These are phyloP conservation scores for Microcebus lehilahytsara DNA, from an alignment of 2,113 vertebrate genomes.

Conservation along the genomic window DNA sequence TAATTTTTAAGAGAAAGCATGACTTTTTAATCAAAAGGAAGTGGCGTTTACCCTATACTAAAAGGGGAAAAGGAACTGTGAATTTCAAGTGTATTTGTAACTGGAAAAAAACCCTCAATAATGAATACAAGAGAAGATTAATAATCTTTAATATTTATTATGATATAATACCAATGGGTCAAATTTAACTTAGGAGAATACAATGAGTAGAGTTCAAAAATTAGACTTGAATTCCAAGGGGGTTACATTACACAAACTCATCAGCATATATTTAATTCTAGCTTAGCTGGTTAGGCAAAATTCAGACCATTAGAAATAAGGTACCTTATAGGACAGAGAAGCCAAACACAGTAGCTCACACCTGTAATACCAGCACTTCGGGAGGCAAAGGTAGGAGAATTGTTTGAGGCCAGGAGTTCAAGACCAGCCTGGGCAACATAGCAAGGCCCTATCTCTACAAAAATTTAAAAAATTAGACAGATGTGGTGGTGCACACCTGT, in stretches of 20 bases:
- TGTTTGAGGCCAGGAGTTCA: too few relatives aligned
- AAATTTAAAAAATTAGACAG: too few relatives aligned
- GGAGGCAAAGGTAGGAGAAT: too few relatives aligned
- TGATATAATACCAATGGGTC: neutral
- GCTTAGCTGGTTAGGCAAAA: neutral
- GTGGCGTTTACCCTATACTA: neutral
- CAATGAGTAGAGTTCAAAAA: neutral
- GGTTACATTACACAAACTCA: neutral
- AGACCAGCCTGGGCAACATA: too few relatives aligned
- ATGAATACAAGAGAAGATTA: neutral
- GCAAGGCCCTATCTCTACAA: too few relatives aligned
- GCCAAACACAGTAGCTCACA: too few relatives aligned
- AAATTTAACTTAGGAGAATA: neutral
- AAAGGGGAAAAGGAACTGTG: neutral
- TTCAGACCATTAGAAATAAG: neutral
- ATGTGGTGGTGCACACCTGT: too few relatives aligned
- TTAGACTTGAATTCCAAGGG: neutral
- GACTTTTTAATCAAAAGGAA: constrained; percentile 33
- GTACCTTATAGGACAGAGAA: neutral
- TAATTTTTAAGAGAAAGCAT: neutral
- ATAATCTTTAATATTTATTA: neutral
- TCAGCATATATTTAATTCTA: neutral
- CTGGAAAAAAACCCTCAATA: neutral
- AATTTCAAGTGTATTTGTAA: neutral
- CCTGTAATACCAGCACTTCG: too few relatives aligned